Conservation (phyloP, 2,797 vertebrate species). For the Myotis myotis region DNA sequence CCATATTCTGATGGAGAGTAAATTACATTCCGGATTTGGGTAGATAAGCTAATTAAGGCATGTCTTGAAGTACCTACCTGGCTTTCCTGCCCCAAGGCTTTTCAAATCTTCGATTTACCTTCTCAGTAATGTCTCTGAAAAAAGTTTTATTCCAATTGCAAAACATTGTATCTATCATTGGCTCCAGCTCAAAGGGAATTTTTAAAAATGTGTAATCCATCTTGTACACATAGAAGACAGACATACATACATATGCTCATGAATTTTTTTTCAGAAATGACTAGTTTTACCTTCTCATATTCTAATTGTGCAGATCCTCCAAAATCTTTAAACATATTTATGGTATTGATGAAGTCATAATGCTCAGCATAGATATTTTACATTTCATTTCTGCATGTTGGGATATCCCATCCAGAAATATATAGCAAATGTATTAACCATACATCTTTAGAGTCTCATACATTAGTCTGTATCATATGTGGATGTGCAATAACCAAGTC, state of each 20-base stretch:
- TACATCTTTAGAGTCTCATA: neutral
- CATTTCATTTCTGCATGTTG: neutral
- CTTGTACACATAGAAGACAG: neutral
- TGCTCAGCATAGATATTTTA: neutral
- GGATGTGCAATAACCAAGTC: neutral
- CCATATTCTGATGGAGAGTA: neutral
- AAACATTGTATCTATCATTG: neutral
- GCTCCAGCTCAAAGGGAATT: neutral
- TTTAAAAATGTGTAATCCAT: neutral
- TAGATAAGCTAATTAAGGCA: constrained; percentile 68
- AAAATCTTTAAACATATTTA: neutral
- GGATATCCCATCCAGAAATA: neutral
- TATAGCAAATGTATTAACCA: neutral
- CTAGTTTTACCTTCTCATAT: neutral
- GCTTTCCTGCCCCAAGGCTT: constrained; percentile 28
- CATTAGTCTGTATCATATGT: neutral
- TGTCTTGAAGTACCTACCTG: neutral
- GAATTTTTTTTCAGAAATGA: neutral
- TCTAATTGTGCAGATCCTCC: neutral
- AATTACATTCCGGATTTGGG: constrained; percentile 21
- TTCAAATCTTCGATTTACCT: neutral
- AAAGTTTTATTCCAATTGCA: neutral
- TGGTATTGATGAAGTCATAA: neutral
- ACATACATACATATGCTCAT: neutral
- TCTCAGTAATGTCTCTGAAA: neutral